Base-by-base conservation (phyloP, 2,888 invertebrate species). In the Sussaba pulchella region DNA sequence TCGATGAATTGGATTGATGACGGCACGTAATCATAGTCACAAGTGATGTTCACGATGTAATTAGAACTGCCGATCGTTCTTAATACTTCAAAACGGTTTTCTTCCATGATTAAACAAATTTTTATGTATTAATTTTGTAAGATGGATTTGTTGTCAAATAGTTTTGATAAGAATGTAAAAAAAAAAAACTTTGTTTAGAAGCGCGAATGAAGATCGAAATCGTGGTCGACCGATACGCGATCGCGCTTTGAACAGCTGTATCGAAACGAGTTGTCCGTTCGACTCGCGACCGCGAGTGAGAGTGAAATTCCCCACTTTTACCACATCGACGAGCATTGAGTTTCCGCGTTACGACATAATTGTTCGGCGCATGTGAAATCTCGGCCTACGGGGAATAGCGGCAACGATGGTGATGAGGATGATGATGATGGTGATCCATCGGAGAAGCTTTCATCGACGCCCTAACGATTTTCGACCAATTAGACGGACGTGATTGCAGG, bases 1-100 rank as follows among this genome's bases (percentile, higher is more conserved):
- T 89, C 89, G 71, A 92, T 85, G 31, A 89, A 86, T 54, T 92
- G 89, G 26, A 85, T 82, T 17, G 90, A 86, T 24, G 88, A 85
- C 3, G 92, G 92, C 59, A 91, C 85, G 75, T 87, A 87, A 59
- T 85, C 81, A 36, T 85, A 76, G 24, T 89, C 83, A 80, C 92
- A 92, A 76, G 82, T 88, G 45, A 87, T 74, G 74, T 91, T 90
- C 52, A 83, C 83, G 67, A 78, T 70, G 63, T 82, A 80, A 47
- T 63, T 64, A 8, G 76, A 61, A 45, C 74, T 70, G 39, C 66
- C 70, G 21, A 36, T 26, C 19, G 69, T 24, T 41, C 39, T 1
- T 63, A 52, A 41, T 74, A 47, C 4, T 66, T 47, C 8, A 43
- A 21, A 9, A 24, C 47, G 24, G n/a, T 73, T 66, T 17, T 80